Percentiles rank a stretch among this genome's conserved stretches.
phyloP scores from a whole-genome alignment of 2,797 vertebrate species.

The Eutrigla gurnardus region DNA sequence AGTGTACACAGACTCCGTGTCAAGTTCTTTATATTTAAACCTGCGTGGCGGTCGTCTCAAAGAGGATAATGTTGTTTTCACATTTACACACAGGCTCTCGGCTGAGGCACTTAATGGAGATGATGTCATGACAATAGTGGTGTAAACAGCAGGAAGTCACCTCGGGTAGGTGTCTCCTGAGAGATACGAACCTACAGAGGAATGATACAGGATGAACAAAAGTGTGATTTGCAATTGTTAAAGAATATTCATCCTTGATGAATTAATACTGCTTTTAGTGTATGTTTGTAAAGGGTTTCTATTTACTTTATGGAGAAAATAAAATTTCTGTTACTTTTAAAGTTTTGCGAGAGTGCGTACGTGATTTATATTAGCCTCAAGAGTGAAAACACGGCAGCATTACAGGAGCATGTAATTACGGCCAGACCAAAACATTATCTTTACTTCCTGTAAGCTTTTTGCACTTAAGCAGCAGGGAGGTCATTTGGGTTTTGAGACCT shows the following conservation, averaged over 20 bases:
- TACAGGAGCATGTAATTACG: conserved; percentile 28
- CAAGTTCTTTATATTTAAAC: not conserved
- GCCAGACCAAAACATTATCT: conserved; percentile 30
- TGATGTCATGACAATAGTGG: conserved; percentile 74
- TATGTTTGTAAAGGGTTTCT: not conserved
- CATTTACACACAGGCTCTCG: conserved; percentile 13
- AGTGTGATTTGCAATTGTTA: not conserved
- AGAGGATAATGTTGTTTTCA: conserved; percentile 47
- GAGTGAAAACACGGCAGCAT: conserved; percentile 6
- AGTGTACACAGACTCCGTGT: not conserved
- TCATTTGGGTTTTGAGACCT: conserved; percentile 20
- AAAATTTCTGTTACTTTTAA: conserved; percentile 5
- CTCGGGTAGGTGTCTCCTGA: conserved; percentile 54
- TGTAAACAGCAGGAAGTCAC: conserved; percentile 68
- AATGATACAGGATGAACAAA: not conserved
- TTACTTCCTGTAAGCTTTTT: conserved; percentile 40
- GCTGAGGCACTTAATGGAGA: conserved; percentile 50
- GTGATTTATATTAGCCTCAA: conserved; percentile 8
- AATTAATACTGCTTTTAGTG: not conserved
- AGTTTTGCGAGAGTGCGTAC: not conserved
- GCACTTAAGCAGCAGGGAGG: conserved; percentile 19
- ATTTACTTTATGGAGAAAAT: not conserved
- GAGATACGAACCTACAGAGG: conserved; percentile 28
- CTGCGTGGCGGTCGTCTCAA: not conserved
- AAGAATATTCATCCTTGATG: not conserved